Base-by-base conservation (phyloP, 2,888 invertebrate species). In the Mechanitis mazaeus region DNA sequence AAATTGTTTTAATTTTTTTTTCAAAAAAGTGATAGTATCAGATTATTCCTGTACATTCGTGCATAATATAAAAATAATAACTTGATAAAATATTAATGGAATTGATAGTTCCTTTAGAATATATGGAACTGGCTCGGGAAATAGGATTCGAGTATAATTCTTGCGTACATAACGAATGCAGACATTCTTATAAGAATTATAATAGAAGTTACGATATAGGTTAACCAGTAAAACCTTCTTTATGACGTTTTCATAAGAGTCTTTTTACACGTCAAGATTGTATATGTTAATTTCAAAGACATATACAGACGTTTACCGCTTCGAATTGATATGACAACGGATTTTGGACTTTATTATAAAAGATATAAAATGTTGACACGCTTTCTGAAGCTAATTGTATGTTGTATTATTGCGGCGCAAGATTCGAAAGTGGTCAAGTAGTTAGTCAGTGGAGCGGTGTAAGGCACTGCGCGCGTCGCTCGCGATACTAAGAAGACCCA, bases 391-490 rank as follows among this genome's bases (percentile, higher is more conserved):
- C 54, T 67, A 65, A 67, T 67, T 68, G 64, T 68, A 64, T 58
- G 59, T 59, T 65, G 65, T 59, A 64, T 65, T 65, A 69, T 69
- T 66, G 66, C 74, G 67, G 71, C 72, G 74, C 71, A 73, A 80
- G 80, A 83, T 84, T 84, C 72, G 83, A 84, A 84, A 84, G 84
- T 84, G 78, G 79, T 77, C 79, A 76, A 68, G 68, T 67, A 62
- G 64, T 69, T 77, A 80, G 84, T 83, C 72, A 72, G 72, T 72
- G 67, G 59, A 68, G 72, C 74, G 76, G 70, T 67, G 69, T 72
- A 68, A 65, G 59, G 61, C 71, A 69, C 69, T 64, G 64, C 71
- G 76, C 75, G 67, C 78, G 81, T 71, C 63, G 60, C 69, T 63
- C 67, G 69, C 68, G 65, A 61, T 54, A 55, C 50, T 42, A 61